Conservation (phyloP, 2,113 vertebrate genomes). For the Coturnix japonica region DNA sequence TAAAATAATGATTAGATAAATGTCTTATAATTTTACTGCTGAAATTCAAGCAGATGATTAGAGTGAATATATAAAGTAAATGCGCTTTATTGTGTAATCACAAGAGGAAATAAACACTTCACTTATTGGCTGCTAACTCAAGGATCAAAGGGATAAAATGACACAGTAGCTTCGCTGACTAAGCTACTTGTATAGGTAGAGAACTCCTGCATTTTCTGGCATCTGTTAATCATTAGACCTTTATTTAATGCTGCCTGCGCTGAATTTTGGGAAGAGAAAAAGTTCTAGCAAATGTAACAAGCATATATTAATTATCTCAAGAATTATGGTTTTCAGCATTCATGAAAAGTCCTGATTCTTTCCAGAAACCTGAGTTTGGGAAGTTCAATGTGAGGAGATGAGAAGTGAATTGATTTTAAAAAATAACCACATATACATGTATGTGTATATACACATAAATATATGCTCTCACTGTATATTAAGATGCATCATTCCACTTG, state of each 20-base stretch:
- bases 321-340: not conserved
- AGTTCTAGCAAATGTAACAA: not conserved
- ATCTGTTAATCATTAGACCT: not conserved
- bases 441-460: not conserved
- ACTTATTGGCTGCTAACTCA: not conserved
- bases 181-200: not conserved
- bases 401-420: not conserved
- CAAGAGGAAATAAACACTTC: not conserved
- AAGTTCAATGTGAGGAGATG: not conserved
- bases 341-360: not conserved
- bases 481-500: conserved; percentile 76
- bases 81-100: not conserved
- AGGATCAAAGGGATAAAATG: not conserved
- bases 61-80: not conserved
- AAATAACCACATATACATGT: not conserved
- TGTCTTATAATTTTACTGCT: not conserved
- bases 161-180: not conserved
- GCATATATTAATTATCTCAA: not conserved
- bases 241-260: not conserved
- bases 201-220: not conserved
- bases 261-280: not conserved
- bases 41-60: not conserved
- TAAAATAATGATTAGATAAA: not conserved
- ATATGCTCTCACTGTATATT: not conserved
- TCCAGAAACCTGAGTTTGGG: conserved; percentile 2